These are phyloP conservation scores for Sphinx pinastri DNA, from an alignment of 2,888 invertebrate genomes.

Conservation along the genomic window DNA sequence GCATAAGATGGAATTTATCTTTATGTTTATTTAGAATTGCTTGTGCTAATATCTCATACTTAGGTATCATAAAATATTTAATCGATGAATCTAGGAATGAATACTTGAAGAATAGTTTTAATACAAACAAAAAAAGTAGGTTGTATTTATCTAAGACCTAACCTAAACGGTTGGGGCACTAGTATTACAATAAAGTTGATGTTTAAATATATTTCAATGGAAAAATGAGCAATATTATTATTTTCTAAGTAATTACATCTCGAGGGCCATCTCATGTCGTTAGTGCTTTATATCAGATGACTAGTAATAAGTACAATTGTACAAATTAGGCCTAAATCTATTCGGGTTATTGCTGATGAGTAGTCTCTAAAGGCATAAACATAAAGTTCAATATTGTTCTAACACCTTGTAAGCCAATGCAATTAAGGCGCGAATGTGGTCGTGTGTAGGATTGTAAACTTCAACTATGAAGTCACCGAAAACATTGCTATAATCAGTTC, in stretches of 20 bases:
- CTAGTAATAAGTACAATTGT: slow-evolving; percentile 7
- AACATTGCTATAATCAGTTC: too few relatives aligned
- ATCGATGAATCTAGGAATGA: neutral
- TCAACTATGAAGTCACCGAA: too few relatives aligned
- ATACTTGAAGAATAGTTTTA: neutral
- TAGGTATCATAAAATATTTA: too few relatives aligned
- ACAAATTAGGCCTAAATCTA: slow-evolving; percentile 11
- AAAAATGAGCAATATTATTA: slow-evolving; percentile 14
- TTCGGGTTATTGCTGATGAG: slow-evolving; percentile 12
- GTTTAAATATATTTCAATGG: neutral
- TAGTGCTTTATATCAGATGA: neutral
- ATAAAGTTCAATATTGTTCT: slow-evolving; percentile 2
- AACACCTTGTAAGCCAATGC: neutral
- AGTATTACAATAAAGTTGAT: neutral
- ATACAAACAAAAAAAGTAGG: neutral
- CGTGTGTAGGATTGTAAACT: too few relatives aligned
- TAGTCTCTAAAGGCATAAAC: slow-evolving; percentile 17
- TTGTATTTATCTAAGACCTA: slow-evolving; percentile 14
- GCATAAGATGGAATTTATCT: too few relatives aligned
- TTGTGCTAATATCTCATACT: too few relatives aligned
- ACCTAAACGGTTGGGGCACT: slow-evolving; percentile 11
- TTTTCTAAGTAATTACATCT: neutral
- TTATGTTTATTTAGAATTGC: too few relatives aligned
- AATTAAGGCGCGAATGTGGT: neutral
- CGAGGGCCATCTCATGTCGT: slow-evolving; percentile 19